phyloP scores from a whole-genome alignment of 2,888 invertebrate genomes.

The Zygaena filipendulae region DNA sequence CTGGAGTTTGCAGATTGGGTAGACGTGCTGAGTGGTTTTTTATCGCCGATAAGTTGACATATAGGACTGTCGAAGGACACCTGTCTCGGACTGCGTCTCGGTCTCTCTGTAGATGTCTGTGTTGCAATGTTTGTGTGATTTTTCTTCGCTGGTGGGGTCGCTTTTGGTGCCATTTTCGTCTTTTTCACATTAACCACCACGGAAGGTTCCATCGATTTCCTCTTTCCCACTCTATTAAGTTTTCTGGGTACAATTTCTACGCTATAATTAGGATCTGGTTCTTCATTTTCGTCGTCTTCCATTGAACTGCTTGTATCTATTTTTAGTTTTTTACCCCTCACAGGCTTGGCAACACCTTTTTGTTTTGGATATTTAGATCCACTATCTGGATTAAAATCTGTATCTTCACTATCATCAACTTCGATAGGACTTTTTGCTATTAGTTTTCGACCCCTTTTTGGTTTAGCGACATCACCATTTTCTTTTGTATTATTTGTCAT shows the following conservation, averaged over 20 bases:
- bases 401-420: constrained; percentile 8
- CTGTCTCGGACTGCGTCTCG: constrained; percentile 32
- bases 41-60: constrained; percentile 34
- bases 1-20: constrained; percentile 35
- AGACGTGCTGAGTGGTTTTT: constrained; percentile 19
- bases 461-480: constrained; percentile 8
- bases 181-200: constrained; percentile 40
- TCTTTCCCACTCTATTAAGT: constrained; percentile 27
- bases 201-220: constrained; percentile 41
- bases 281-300: constrained; percentile 34
- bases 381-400: too few relatives aligned
- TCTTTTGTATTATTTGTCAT: too few relatives aligned
- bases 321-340: constrained; percentile 22
- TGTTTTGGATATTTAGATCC: too few relatives aligned
- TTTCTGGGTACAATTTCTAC: constrained; percentile 18
- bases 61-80: constrained; percentile 53
- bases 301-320: constrained; percentile 17
- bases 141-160: constrained; percentile 47
- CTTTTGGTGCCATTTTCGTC: constrained; percentile 35
- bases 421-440: neutral
- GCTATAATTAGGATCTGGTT: constrained; percentile 26
- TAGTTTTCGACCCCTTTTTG: neutral
- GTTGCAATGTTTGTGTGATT: constrained; percentile 49
- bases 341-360: constrained; percentile 17
- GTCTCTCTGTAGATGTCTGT: constrained; percentile 43